Base-by-base conservation (phyloP, 2,888 invertebrate species). In the Doris montereyensis region DNA sequence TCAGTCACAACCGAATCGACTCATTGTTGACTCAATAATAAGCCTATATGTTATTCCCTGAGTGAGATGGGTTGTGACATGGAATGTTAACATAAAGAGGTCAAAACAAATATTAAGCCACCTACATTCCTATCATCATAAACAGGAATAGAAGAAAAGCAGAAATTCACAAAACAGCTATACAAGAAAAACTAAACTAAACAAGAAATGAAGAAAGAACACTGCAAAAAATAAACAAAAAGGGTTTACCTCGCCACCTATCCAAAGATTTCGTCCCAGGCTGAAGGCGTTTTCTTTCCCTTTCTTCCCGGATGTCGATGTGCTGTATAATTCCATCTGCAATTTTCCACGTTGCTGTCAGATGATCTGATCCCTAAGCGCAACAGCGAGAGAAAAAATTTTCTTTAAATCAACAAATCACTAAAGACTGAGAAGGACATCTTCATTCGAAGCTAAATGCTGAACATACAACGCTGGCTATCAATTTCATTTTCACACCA, bases 311-410 rank as follows among this genome's bases (percentile, higher is more conserved):
- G 0, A 99, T 95, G 90, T 98, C 98, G 80, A 99, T 97, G 90
- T 99, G 99, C 90, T 98, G 98, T 89, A 96, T 96, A 84, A 99
- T 95, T 30, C 95, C 95, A 72, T 98, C 96, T 0, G 96, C 94
- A 0, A 99, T 97, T 92, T 99, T 99, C 99, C 99, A 99, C 0
- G 99, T 99, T 0, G 98, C 97, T 0, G 99, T 99, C 83, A 99
- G 92, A 92, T 98, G 98, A 91, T 99, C 97, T 0, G 95, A 94
- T 62, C 97, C 98, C 94, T 93, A n/a, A n/a, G n/a, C n/a, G n/a
- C n/a, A n/a, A n/a, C n/a, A n/a, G n/a, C n/a, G n/a, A n/a, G n/a
- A n/a, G n/a, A n/a, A n/a, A n/a, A n/a, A n/a, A n/a, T n/a, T n/a
- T n/a, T n/a, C n/a, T n/a, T n/a, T n/a, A n/a, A n/a, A n/a, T n/a